Conservation (phyloP, 2,113 vertebrate genomes). For the Oncorhynchus clarkii region DNA sequence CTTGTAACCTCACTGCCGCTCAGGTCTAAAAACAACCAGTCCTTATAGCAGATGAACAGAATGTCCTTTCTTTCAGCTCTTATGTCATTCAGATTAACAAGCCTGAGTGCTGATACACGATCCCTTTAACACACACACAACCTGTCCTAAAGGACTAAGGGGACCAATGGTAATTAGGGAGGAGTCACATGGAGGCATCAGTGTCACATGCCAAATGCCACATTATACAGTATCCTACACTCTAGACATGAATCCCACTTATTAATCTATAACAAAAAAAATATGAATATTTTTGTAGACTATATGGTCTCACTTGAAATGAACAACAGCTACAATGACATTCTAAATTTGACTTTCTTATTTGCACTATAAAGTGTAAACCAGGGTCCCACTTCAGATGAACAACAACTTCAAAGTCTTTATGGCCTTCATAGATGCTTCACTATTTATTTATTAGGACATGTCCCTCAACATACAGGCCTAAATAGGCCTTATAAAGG, state of each 20-base stretch:
- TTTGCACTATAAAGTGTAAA: too few relatives aligned
- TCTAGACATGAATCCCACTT: neutral
- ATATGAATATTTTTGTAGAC: neutral
- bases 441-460: too few relatives aligned
- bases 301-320: too few relatives aligned
- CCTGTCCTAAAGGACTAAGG: conserved; percentile 48
- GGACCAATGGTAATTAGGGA: conserved; percentile 58
- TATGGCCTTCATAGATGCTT: too few relatives aligned
- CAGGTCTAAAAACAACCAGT: conserved; percentile 52
- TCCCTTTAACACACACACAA: conserved; percentile 51
- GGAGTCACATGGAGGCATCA: conserved; percentile 39
- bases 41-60: conserved; percentile 67
- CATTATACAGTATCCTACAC: neutral
- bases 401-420: neutral
- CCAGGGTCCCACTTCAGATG: too few relatives aligned
- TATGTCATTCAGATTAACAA: conserved; percentile 64
- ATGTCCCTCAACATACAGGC: too few relatives aligned
- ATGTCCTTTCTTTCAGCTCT: conserved; percentile 63
- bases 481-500: too few relatives aligned
- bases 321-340: too few relatives aligned
- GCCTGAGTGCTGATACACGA: conserved; percentile 62
- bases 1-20: conserved; percentile 36
- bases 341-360: too few relatives aligned
- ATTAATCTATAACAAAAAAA: neutral
- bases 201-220: neutral